Percentiles rank a stretch among this genome's conserved stretches.
These are phyloP conservation scores for Syndactyla subalaris DNA, from an alignment of 2,797 vertebrate genomes.

Conservation along the genomic window DNA sequence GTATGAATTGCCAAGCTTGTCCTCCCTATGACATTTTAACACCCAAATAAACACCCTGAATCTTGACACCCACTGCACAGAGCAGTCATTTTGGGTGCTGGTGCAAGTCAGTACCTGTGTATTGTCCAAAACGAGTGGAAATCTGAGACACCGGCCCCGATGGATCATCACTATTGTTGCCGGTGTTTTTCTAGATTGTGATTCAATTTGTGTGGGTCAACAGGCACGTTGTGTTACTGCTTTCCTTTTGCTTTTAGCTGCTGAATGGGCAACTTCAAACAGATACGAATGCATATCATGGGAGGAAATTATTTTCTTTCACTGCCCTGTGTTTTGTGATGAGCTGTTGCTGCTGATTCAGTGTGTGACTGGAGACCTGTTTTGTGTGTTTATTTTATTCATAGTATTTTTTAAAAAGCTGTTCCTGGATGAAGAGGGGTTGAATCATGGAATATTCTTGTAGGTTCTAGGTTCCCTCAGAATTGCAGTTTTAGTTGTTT, in stretches of 20 bases:
- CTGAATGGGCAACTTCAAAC: conserved; percentile 67
- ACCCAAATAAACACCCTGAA: neutral
- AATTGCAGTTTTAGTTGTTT: neutral
- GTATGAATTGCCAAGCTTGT: neutral
- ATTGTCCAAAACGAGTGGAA: conserved; percentile 38
- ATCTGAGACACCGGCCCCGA: neutral
- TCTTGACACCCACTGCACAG: fast-evolving
- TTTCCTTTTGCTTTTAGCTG: conserved; percentile 63
- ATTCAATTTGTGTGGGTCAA: conserved; percentile 54
- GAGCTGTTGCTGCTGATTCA: conserved; percentile 36
- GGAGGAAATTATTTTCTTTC: conserved; percentile 55
- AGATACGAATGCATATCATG: conserved; percentile 40
- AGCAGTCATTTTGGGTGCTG: neutral
- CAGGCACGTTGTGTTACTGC: neutral
- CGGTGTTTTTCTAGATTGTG: conserved; percentile 61
- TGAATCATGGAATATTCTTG: conserved; percentile 11
- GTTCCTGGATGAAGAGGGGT: neutral
- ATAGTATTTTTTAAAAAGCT: neutral
- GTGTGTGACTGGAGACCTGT: neutral
- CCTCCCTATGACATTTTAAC: neutral
- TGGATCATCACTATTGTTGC: conserved; percentile 56
- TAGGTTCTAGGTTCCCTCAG: neutral
- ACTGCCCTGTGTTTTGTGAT: conserved; percentile 47
- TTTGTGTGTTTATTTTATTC: conserved; percentile 30
- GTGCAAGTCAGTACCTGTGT: conserved; percentile 24